A percentile compares a stretch with the other conserved stretches of the same genome.
These are phyloP conservation scores for Agapornis roseicollis DNA, from an alignment of 2,113 vertebrate genomes.

Conservation along the genomic window DNA sequence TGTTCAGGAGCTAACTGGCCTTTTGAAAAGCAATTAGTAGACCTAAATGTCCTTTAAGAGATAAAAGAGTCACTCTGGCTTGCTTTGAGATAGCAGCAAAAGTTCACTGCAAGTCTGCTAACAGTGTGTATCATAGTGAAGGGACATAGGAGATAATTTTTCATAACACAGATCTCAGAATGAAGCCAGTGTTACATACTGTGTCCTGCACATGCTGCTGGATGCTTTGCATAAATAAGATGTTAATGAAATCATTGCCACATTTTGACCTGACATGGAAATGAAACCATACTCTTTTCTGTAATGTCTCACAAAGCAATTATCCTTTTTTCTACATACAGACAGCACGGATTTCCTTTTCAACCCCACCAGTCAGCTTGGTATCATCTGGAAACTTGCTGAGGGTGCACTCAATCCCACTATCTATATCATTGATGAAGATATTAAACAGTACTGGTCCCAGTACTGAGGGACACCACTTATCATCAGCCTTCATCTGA, in stretches of 20 bases:
- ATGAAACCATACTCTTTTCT: neutral
- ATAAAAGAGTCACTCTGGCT: neutral
- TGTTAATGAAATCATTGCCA: neutral
- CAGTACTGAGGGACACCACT: neutral
- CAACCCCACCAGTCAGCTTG: neutral
- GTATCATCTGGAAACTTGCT: neutral
- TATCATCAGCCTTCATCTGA: neutral
- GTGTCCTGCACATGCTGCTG: neutral
- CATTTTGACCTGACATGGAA: neutral
- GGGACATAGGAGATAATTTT: neutral
- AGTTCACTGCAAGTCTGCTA: neutral
- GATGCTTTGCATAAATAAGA: neutral
- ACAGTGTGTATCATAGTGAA: neutral
- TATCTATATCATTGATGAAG: neutral
- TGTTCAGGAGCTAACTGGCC: neutral
- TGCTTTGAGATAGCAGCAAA: neutral
- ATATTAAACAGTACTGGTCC: neutral
- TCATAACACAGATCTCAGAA: neutral
- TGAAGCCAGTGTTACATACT: neutral
- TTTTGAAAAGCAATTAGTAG: neutral
- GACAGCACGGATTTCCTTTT: neutral
- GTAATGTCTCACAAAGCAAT: neutral
- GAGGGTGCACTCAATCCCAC: neutral
- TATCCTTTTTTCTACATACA: neutral
- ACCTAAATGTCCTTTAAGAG: neutral